phyloP scores from a whole-genome alignment of 1,140 invertebrate species.

The Ericerus pela region DNA sequence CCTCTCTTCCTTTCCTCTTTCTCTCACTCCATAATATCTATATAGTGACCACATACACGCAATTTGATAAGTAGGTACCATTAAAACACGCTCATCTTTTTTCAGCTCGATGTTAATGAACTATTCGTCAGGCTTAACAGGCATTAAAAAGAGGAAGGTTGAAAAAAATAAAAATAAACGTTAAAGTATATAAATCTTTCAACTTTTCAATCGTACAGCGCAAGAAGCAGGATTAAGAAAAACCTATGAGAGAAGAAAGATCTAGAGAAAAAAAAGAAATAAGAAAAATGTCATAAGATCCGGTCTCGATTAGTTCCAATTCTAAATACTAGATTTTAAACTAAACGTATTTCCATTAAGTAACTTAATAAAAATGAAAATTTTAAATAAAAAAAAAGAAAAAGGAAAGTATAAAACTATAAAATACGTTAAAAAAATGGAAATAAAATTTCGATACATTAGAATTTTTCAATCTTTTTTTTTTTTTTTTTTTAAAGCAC shows the following conservation, averaged over 20 bases:
- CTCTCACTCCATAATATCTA: no score
- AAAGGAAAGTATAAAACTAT: no score
- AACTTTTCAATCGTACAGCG: not conserved
- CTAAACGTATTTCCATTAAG: not conserved
- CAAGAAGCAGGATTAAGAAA: not conserved
- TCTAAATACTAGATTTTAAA: not conserved
- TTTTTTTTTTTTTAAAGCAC: no score
- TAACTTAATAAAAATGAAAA: no score
- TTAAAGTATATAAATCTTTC: not conserved
- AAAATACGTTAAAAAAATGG: no score
- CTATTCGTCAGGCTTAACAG: not conserved
- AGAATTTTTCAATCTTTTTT: no score
- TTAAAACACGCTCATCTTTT: no score
- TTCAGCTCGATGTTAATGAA: constrained; percentile 9
- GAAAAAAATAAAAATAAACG: not conserved
- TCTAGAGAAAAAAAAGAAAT: not conserved
- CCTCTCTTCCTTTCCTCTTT: no score
- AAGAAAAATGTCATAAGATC: constrained; percentile 8
- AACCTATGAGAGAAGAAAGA: not conserved
- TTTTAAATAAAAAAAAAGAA: no score
- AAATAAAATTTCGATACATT: no score
- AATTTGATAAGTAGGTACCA: no score
- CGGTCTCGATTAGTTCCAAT: not conserved
- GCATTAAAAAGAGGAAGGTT: not conserved
- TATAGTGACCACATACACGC: no score